phyloP scores from a whole-genome alignment of 2,113 vertebrate species.

The Micronycteris hirsuta region DNA sequence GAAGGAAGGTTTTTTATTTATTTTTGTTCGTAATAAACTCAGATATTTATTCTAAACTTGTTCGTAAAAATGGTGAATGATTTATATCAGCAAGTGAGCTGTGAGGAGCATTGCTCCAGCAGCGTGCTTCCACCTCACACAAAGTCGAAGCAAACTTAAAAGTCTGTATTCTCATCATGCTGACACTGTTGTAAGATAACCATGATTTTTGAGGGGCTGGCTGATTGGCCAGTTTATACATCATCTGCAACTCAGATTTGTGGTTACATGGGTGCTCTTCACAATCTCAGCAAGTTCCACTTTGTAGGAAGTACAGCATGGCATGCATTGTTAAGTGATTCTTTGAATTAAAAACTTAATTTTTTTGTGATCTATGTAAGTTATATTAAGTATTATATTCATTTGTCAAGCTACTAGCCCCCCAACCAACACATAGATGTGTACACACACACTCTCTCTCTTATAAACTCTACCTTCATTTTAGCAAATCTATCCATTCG shows the following conservation, averaged over 20 bases:
- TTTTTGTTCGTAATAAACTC: constrained; percentile 75
- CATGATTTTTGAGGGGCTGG: constrained; percentile 12
- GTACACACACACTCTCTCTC: not conserved
- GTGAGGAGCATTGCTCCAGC: constrained; percentile 56
- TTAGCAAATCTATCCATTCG: not conserved
- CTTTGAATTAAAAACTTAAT: not conserved
- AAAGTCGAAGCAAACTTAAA: constrained; percentile 68
- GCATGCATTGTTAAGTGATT: not conserved
- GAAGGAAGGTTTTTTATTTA: constrained; percentile 71
- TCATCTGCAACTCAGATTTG: not conserved
- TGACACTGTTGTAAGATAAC: not conserved
- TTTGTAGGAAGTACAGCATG: not conserved
- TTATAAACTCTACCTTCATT: not conserved
- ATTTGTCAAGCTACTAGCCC: not conserved
- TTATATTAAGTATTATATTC: constrained; percentile 21
- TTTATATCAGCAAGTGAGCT: constrained; percentile 70
- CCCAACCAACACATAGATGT: not conserved
- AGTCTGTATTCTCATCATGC: constrained; percentile 36
- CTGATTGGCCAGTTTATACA: not conserved
- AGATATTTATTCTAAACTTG: constrained; percentile 76
- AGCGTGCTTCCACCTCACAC: constrained; percentile 35
- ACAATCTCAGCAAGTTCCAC: not conserved
- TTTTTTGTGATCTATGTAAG: not conserved
- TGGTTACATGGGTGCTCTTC: not conserved
- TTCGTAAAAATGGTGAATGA: constrained; percentile 71